These are phyloP conservation scores for Delphinapterus leucas DNA, from an alignment of 2,113 vertebrate species.

Conservation along the genomic window DNA sequence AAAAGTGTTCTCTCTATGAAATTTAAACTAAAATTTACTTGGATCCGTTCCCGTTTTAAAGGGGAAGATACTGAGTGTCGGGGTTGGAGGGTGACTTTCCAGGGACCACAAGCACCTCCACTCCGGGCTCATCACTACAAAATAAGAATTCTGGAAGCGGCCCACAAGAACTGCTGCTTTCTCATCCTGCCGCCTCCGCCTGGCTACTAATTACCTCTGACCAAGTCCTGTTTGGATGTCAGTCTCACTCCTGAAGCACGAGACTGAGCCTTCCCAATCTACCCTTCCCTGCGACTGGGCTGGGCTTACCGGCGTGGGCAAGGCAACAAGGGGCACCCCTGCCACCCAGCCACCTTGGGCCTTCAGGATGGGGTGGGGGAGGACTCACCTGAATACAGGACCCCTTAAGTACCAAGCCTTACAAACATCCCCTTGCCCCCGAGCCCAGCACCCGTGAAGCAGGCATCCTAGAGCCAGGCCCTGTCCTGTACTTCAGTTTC, in stretches of 20 bases:
- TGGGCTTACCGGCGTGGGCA: not conserved
- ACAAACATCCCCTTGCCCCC: not conserved
- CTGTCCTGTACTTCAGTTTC: not conserved
- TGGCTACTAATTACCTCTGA: not conserved
- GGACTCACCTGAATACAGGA: not conserved
- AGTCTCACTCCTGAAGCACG: not conserved
- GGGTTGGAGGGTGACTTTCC: not conserved
- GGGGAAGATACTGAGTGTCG: not conserved
- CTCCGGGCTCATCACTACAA: fast-evolving
- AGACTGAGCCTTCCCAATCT: not conserved
- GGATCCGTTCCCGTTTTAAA: not conserved
- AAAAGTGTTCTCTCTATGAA: not conserved
- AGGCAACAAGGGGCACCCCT: not conserved
- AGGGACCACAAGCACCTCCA: not conserved
- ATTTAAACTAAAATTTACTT: not conserved
- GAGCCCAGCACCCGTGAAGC: not conserved
- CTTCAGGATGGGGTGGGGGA: not conserved
- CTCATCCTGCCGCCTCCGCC: not conserved
- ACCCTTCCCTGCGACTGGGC: not conserved
- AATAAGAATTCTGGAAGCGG: not conserved
- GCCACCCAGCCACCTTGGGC: not conserved
- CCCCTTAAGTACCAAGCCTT: not conserved
- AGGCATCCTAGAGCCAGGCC: not conserved
- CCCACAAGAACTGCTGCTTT: not conserved
- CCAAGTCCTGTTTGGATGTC: not conserved